Percentiles rank a stretch among this genome's conserved stretches.
These are phyloP conservation scores for Chionis minor DNA, from an alignment of 2,113 vertebrate genomes.

Conservation along the genomic window DNA sequence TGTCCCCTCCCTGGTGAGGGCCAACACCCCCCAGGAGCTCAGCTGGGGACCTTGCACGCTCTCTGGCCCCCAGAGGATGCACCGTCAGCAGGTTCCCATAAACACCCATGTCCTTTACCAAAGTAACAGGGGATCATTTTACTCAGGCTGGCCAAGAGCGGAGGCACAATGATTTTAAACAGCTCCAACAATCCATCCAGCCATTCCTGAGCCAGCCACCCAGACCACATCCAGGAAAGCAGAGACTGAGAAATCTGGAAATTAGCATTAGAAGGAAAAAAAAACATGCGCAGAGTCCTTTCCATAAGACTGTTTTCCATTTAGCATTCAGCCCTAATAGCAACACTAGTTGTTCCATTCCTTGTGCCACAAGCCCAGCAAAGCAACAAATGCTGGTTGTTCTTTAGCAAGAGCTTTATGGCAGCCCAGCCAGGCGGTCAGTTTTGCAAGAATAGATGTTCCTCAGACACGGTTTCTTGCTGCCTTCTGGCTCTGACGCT, in stretches of 20 bases:
- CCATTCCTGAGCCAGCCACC: background rate
- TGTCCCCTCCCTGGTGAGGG: fast-evolving
- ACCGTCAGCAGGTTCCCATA: background rate
- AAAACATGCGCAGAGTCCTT: fast-evolving
- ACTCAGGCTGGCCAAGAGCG: background rate
- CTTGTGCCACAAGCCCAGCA: background rate
- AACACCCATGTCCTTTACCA: background rate
- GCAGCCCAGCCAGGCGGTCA: background rate
- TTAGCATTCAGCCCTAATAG: background rate
- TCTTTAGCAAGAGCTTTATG: background rate
- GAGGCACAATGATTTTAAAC: background rate
- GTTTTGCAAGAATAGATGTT: background rate
- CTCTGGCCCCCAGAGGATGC: background rate
- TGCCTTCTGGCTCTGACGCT: background rate
- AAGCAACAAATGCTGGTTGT: background rate
- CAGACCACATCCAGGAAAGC: background rate
- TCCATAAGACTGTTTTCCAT: background rate
- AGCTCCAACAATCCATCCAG: background rate
- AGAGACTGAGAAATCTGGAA: background rate
- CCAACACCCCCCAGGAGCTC: background rate
- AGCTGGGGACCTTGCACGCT: background rate
- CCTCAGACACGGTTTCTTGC: background rate
- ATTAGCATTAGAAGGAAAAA: background rate
- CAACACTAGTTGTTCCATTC: background rate
- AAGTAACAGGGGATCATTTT: background rate